phyloP scores from a whole-genome alignment of 2,797 vertebrate genomes.

The Pseudochirops cupreus region DNA sequence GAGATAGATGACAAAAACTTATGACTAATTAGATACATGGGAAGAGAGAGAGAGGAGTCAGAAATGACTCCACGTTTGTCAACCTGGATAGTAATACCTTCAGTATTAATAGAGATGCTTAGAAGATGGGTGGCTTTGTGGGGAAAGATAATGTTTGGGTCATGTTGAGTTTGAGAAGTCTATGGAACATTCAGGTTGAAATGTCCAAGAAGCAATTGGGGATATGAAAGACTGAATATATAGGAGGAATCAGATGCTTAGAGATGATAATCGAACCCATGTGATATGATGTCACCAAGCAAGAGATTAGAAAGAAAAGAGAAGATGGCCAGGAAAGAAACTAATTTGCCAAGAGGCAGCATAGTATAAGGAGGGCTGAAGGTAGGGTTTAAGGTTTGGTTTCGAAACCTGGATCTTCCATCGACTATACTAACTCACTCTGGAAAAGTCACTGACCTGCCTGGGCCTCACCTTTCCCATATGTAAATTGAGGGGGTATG shows the following conservation, averaged over 20 bases:
- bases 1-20: not conserved
- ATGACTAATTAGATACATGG: not conserved
- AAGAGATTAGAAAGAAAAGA: not conserved
- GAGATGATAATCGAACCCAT: not conserved
- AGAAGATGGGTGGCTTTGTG: not conserved
- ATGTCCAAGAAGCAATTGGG: not conserved
- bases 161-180: not conserved
- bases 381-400: not conserved
- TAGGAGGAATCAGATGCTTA: not conserved
- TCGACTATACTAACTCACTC: not conserved
- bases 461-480: not conserved
- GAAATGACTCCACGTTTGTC: not conserved
- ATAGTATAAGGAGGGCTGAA: not conserved
- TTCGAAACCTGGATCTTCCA: not conserved
- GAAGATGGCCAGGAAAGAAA: not conserved
- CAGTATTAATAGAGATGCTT: not conserved
- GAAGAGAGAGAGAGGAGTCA: not conserved
- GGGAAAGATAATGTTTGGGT: not conserved
- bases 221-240: not conserved
- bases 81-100: not conserved
- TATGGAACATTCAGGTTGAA: not conserved
- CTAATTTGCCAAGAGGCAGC: not conserved
- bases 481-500: not conserved
- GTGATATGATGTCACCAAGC: not conserved
- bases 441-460: not conserved